A percentile compares a stretch with the other conserved stretches of the same genome.
phyloP scores from a whole-genome alignment of 2,113 vertebrate genomes.

The Phyllostomus hastatus region DNA sequence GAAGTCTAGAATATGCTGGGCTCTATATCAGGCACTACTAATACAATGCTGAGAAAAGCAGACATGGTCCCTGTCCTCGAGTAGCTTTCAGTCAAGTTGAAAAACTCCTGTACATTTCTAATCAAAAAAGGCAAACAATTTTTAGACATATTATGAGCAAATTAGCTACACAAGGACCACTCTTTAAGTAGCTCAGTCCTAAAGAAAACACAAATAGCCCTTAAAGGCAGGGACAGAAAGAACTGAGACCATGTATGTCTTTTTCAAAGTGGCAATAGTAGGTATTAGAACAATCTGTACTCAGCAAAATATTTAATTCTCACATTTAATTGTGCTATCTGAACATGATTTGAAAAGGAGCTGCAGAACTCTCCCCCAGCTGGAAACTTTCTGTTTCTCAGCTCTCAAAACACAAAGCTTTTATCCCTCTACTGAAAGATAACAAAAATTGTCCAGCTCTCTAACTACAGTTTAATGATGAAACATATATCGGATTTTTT shows the following conservation, averaged over 20 bases:
- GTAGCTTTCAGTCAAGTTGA: neutral
- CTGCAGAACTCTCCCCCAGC: too few relatives aligned
- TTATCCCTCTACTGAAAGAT: neutral
- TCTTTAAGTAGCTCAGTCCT: neutral
- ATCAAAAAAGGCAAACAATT: neutral
- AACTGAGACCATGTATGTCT: neutral
- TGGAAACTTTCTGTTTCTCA: neutral
- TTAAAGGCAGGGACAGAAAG: neutral
- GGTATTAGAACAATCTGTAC: neutral
- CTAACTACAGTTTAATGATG: conserved; percentile 4
- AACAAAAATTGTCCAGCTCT: neutral
- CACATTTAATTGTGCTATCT: neutral
- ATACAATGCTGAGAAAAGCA: neutral
- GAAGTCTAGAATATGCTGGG: neutral
- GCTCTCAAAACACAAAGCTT: neutral
- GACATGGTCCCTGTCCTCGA: neutral
- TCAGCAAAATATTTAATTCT: neutral
- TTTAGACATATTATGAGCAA: conserved; percentile 11
- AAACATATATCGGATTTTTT: neutral
- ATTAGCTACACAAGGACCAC: neutral
- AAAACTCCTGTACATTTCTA: neutral
- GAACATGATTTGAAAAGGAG: neutral
- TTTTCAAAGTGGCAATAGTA: neutral
- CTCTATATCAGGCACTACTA: neutral
- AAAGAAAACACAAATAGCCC: neutral